Conservation (phyloP, 2,888 invertebrate genomes). For the Drosophila meridionalis region DNA sequence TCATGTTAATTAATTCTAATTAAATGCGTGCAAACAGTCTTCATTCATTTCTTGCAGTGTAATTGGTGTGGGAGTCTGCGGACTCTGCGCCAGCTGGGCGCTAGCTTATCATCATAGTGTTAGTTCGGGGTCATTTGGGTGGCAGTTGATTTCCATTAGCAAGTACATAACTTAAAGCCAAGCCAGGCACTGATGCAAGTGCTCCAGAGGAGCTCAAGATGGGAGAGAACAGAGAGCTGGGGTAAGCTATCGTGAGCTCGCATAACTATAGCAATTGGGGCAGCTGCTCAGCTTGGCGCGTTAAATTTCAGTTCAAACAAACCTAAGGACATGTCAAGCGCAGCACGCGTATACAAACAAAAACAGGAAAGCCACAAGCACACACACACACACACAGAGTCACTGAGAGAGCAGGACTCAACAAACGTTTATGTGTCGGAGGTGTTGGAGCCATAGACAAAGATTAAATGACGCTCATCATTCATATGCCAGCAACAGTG, state of each 20-base stretch:
- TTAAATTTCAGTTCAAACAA: slow-evolving; percentile 76
- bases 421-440: slow-evolving; percentile 59
- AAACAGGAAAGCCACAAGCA: slow-evolving; percentile 47
- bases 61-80: slow-evolving; percentile 34
- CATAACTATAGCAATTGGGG: slow-evolving; percentile 59
- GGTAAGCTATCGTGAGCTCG: slow-evolving; percentile 41
- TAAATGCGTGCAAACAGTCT: neutral
- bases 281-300: slow-evolving; percentile 38
- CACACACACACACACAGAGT: slow-evolving; percentile 6
- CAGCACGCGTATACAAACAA: slow-evolving; percentile 64
- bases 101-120: slow-evolving; percentile 37
- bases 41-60: slow-evolving; percentile 25
- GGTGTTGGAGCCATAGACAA: slow-evolving; percentile 75
- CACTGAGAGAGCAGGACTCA: slow-evolving; percentile 15
- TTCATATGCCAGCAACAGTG: slow-evolving; percentile 67
- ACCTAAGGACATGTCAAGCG: slow-evolving; percentile 78
- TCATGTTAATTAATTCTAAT: slow-evolving; percentile 11
- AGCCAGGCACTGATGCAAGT: slow-evolving; percentile 24
- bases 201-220: slow-evolving; percentile 35
- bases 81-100: slow-evolving; percentile 39
- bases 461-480: slow-evolving; percentile 80
- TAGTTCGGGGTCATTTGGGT: slow-evolving; percentile 41
- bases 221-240: slow-evolving; percentile 9
- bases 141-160: slow-evolving; percentile 64
- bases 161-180: slow-evolving; percentile 76